Evolutionary conservation across 2,797 vertebrate species (phyloP), one percentile per base, ranked within the genome.

Genomic region (Cirrhinus mrigala): DNA sequence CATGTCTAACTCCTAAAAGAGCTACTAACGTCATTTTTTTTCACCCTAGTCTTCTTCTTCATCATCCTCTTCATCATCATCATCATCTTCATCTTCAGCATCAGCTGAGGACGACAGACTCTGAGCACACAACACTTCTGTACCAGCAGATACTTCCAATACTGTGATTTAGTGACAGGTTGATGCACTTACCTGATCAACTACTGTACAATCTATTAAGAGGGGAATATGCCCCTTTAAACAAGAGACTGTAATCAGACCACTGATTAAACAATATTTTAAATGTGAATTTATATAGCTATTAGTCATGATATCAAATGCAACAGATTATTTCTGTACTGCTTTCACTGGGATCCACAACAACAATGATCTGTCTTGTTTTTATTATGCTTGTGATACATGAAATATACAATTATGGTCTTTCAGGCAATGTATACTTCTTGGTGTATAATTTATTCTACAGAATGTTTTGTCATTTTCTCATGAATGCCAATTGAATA

Each of bases 41-140:
- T 71, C 10, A 75, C 79, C 86, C 60, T 79, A 96, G 95, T 89
- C 86, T 11, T 64, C 78, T 0, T 79, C 77, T 12, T 64, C 62
- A 2, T 77, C 29, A 33, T 79, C 92, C 9, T 95, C 95, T 0
- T 83, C 86, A 24, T 91, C 90, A 12, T 93, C 94, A 11, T 80
- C 44, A 46, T 46, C 90, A 14, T 95, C 95, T 1, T 86, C 89
- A 22, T 91, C 93, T 40, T 93, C 94, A 86, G n/a, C 70, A 16
- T 66, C 85, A 40, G 0, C 12, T 56, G 0, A 91, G 0, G 94
- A 96, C 20, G 90, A 87, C 66, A 94, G 80, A 91, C 46, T 96
- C n/a, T 96, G 88, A 96, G 54, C 66, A 68, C 12, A 22, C 15
- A 18, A 52, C 52, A 29, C 6, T 52, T 64, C 48, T 56, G 15